Evolutionary conservation across 2,113 vertebrate genomes (phyloP).

Genomic region (Cheilinus undulatus): DNA sequence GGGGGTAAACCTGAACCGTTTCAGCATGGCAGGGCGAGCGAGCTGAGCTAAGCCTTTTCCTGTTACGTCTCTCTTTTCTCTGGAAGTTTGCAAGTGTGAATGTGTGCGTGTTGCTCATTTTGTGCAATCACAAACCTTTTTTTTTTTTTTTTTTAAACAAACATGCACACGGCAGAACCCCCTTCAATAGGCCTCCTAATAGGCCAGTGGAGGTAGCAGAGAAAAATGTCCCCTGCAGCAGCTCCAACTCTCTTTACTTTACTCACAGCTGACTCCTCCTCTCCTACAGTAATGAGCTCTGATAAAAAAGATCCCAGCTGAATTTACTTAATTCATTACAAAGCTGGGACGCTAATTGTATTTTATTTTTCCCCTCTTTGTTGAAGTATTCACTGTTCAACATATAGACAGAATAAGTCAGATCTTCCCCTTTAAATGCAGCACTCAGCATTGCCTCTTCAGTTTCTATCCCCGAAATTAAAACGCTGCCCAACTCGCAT

Average conservation of each 20-base stretch:
- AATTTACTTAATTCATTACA: constrained; percentile 41
- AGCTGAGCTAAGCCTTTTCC: constrained; percentile 86
- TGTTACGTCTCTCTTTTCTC: constrained; percentile 73
- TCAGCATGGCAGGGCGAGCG: constrained; percentile 53
- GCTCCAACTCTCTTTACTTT: constrained; percentile 49
- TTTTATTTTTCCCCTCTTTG: constrained; percentile 38
- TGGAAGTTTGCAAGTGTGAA: constrained; percentile 40
- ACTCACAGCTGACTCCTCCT: constrained; percentile 46
- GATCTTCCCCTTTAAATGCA: constrained; percentile 48
- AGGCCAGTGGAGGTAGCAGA: constrained; percentile 67
- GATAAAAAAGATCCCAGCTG: constrained; percentile 51
- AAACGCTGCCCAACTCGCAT: constrained; percentile 90
- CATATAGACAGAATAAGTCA: constrained; percentile 48
- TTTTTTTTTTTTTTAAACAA: constrained; percentile 45
- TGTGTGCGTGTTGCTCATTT: constrained; percentile 43
- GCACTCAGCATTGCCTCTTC: constrained; percentile 52
- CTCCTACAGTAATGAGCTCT: constrained; percentile 49
- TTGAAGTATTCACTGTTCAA: constrained; percentile 44
- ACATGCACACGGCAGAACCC: constrained; percentile 61
- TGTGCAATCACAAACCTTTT: constrained; percentile 45
- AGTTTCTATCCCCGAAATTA: constrained; percentile 84
- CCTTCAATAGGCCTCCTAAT: constrained; percentile 77
- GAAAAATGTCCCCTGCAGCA: constrained; percentile 73
- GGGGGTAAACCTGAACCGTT: constrained; percentile 61
- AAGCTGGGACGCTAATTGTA: constrained; percentile 45